These are phyloP conservation scores for Cyphomyrmex costatus DNA, from an alignment of 1,140 invertebrate genomes.

Conservation along the genomic window DNA sequence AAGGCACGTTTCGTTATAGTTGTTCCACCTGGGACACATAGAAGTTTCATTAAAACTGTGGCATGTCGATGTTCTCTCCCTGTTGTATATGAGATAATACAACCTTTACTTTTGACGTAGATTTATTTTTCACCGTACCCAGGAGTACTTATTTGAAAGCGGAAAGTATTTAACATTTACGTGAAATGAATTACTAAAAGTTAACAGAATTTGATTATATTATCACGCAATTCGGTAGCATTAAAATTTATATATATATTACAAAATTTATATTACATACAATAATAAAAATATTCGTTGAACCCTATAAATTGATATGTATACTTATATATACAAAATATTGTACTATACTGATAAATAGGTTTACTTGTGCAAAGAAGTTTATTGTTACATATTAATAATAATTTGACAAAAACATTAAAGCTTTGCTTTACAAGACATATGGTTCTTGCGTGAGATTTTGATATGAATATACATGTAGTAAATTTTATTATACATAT, in stretches of 20 bases:
- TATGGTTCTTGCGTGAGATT: background rate
- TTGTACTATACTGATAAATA: background rate
- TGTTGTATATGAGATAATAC: background rate
- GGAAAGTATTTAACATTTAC: background rate
- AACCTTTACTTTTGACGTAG: background rate
- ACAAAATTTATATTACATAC: background rate
- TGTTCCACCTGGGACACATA: background rate
- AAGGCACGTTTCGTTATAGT: conserved; percentile 24
- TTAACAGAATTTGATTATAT: background rate
- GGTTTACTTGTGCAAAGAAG: background rate
- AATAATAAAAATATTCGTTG: background rate
- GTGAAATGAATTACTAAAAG: background rate
- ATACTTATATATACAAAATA: background rate
- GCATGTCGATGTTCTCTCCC: background rate
- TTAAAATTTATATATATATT: too few relatives aligned
- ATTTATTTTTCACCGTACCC: conserved; percentile 15
- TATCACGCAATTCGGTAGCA: background rate
- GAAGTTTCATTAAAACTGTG: conserved; percentile 23
- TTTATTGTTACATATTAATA: background rate
- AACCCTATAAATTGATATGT: background rate
- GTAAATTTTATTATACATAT: conserved; percentile 29
- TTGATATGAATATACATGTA: background rate
- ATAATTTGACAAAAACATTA: background rate
- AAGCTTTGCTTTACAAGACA: background rate
- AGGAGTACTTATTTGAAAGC: background rate